Evolutionary conservation across 2,888 invertebrate genomes (phyloP).

Genomic region (Dascillus cervinus): DNA sequence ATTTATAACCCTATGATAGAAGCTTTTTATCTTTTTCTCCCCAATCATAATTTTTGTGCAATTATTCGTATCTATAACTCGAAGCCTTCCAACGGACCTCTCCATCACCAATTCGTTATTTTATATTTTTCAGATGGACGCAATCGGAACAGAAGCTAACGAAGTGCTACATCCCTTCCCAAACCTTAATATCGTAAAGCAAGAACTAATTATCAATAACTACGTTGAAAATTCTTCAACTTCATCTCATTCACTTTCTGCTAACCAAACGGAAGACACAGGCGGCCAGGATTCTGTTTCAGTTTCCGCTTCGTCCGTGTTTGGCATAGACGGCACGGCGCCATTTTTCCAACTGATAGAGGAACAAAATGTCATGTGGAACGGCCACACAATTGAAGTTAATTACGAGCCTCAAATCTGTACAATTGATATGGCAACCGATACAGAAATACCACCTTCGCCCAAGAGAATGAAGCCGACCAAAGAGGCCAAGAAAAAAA

Average conservation of each 20-base stretch:
- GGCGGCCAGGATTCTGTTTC: conserved; percentile 37
- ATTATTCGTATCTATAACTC: no score
- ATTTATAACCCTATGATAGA: no score
- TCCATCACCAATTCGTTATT: conserved; percentile 19
- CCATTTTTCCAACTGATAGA: conserved; percentile 39
- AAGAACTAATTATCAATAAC: conserved; percentile 31
- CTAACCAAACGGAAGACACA: conserved; percentile 24
- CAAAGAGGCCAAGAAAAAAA: no score
- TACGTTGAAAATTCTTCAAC: conserved; percentile 30
- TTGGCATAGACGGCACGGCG: conserved; percentile 36
- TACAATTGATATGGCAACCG: conserved; percentile 30
- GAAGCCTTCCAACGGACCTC: no score
- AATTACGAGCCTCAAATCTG: conserved; percentile 41
- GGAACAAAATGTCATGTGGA: conserved; percentile 51
- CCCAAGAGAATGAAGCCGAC: conserved; percentile 24
- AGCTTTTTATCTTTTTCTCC: no score
- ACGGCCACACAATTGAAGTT: conserved; percentile 56
- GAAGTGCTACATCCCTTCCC: conserved; percentile 60
- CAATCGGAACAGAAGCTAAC: conserved; percentile 64
- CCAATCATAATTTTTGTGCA: no score
- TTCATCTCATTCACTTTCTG: conserved; percentile 31
- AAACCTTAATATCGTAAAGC: conserved; percentile 57
- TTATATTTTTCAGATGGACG: conserved; percentile 57
- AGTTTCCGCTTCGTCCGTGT: conserved; percentile 38
- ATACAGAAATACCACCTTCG: conserved; percentile 22